Percentiles rank a stretch among this genome's conserved stretches.
Evolutionary conservation across 2,888 invertebrate species (phyloP).

Genomic region (Pterobdella sp.): DNA sequence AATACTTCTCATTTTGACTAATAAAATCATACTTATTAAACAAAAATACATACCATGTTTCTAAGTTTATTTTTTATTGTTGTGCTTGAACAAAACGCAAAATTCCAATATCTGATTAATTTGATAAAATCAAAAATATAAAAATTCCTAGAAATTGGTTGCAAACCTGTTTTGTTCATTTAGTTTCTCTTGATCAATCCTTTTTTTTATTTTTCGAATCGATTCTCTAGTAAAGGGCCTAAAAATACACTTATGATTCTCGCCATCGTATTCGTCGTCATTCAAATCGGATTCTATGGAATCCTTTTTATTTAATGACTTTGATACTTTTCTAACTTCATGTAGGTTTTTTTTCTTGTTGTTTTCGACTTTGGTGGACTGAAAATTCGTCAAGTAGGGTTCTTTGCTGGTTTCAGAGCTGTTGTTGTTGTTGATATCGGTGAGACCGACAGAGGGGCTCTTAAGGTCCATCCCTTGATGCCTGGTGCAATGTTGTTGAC

Average conservation of each 20-base stretch:
- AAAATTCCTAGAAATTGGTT: too few relatives aligned
- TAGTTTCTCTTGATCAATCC: slow-evolving; percentile 44
- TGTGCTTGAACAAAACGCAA: not conserved
- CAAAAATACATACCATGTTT: too few relatives aligned
- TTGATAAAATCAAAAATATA: not conserved
- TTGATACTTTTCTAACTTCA: too few relatives aligned
- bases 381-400: not conserved
- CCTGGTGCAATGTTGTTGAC: not conserved
- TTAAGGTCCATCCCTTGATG: not conserved
- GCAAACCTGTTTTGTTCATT: slow-evolving; percentile 24
- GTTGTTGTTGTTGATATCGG: slow-evolving; percentile 7
- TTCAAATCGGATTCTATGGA: too few relatives aligned
- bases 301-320: too few relatives aligned
- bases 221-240: slow-evolving; percentile 61
- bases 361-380: not conserved
- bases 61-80: too few relatives aligned
- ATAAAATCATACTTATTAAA: too few relatives aligned
- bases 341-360: not conserved
- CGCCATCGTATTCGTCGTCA: slow-evolving; percentile 1
- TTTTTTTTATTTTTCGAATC: slow-evolving; percentile 81
- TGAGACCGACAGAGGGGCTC: not conserved
- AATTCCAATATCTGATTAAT: not conserved
- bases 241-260: slow-evolving; percentile 28
- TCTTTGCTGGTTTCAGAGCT: slow-evolving; percentile 3
- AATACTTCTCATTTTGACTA: too few relatives aligned